phyloP scores from a whole-genome alignment of 1,140 invertebrate genomes.

The Drosophila truncata region DNA sequence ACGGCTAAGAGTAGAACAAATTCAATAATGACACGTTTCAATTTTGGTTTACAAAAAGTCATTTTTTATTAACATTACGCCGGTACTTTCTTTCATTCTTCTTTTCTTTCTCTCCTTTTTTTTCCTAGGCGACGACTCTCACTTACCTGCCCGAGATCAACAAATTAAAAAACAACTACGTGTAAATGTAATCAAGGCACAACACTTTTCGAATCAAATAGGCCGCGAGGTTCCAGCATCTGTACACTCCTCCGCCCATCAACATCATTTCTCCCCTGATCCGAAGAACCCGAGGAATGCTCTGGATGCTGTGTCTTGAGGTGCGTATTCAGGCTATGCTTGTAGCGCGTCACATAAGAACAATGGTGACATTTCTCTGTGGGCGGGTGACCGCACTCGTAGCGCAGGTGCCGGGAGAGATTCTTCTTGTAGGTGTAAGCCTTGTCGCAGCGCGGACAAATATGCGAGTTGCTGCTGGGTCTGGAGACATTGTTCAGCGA shows the following conservation, averaged over 20 bases:
- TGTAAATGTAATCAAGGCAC: slow-evolving; percentile 17
- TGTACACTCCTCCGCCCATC: background rate
- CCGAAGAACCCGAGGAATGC: background rate
- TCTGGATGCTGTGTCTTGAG: slow-evolving; percentile 83
- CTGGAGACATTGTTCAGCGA: slow-evolving; percentile 70
- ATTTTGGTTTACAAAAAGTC: slow-evolving; percentile 72
- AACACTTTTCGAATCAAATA: slow-evolving; percentile 19
- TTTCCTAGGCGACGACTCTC: background rate
- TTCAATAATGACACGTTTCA: slow-evolving; percentile 82
- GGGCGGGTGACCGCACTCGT: slow-evolving; percentile 87
- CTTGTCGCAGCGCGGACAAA: slow-evolving; percentile 87
- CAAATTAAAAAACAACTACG: background rate
- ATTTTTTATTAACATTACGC: slow-evolving; percentile 73
- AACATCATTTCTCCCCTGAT: background rate
- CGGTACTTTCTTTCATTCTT: background rate
- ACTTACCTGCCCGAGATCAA: slow-evolving; percentile 63
- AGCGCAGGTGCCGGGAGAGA: slow-evolving; percentile 87
- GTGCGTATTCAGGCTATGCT: slow-evolving; percentile 87
- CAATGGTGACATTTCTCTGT: slow-evolving; percentile 88
- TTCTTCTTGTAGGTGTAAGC: slow-evolving; percentile 87
- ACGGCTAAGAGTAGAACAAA: slow-evolving; percentile 46
- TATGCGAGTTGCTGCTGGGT: slow-evolving; percentile 42
- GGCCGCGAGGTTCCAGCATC: slow-evolving; percentile 8
- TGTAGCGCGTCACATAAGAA: slow-evolving; percentile 87
- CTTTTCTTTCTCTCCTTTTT: background rate